Percentiles rank a stretch among this genome's conserved stretches.
These are phyloP conservation scores for Sciurus vulgaris DNA, from an alignment of 2,797 vertebrate genomes.

Conservation along the genomic window DNA sequence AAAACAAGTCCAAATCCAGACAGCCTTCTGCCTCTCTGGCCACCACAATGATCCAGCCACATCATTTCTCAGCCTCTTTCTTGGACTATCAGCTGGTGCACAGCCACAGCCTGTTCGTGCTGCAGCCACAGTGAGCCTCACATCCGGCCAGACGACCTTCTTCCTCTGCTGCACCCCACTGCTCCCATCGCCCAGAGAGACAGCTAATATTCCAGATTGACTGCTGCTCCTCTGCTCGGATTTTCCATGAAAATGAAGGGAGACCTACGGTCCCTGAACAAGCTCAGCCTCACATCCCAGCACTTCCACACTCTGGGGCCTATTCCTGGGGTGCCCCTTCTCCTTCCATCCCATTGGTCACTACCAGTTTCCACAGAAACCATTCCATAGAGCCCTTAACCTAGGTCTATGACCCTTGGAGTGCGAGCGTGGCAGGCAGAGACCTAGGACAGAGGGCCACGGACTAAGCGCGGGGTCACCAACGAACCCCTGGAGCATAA, in stretches of 20 bases:
- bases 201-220: neutral
- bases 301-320: neutral
- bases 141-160: neutral
- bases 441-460: neutral
- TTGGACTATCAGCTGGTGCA: too few species aligned
- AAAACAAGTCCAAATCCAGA: neutral
- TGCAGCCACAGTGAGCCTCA: neutral
- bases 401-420: neutral
- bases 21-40: neutral
- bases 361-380: neutral
- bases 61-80: neutral
- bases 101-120: neutral
- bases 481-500: neutral
- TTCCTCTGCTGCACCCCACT: neutral
- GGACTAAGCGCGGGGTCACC: neutral
- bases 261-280: neutral
- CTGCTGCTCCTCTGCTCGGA: neutral
- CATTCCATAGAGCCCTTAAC: too few species aligned
- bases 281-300: neutral
- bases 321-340: neutral
- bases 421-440: neutral
- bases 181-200: neutral
- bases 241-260: neutral
- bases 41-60: neutral
- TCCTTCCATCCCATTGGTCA: neutral